These are phyloP conservation scores for Montipora efflorescens DNA, from an alignment of 64 coral and sea anemone genomes.

Conservation along the genomic window DNA sequence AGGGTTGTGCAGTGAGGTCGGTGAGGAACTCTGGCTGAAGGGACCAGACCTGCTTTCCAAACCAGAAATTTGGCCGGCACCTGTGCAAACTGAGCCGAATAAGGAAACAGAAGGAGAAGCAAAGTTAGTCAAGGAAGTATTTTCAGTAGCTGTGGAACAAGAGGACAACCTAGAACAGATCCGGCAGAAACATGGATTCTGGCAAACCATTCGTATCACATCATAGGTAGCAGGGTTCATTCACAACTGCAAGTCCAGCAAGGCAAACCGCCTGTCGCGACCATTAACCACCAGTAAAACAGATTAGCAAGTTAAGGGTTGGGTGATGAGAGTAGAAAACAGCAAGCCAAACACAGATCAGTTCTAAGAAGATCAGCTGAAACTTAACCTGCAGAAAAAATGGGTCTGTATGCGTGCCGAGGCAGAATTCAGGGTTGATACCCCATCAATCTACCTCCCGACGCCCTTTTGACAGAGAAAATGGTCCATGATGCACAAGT, in stretches of 20 bases:
- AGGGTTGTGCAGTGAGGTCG: conserved; percentile 12
- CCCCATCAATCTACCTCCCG: conserved; percentile 35
- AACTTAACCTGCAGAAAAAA: too few species aligned
- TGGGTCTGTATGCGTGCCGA: background rate
- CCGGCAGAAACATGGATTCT: conserved; percentile 43
- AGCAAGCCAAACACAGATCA: background rate
- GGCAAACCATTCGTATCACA: conserved; percentile 44
- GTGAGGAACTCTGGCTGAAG: conserved; percentile 22
- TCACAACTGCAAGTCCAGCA: conserved; percentile 20
- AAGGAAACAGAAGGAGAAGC: conserved; percentile 33
- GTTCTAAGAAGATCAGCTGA: too few species aligned
- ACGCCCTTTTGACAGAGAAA: conserved; percentile 36
- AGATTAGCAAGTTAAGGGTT: conserved; percentile 30
- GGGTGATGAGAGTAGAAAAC: conserved; percentile 7
- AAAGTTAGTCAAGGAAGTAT: conserved; percentile 33
- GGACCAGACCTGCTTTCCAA: conserved; percentile 42
- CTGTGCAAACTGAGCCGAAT: conserved; percentile 15
- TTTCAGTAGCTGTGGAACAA: conserved; percentile 5
- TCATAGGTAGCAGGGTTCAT: conserved; percentile 50
- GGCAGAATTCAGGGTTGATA: conserved; percentile 51
- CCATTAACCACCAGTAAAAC: conserved; percentile 32
- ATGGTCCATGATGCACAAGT: conserved; percentile 47
- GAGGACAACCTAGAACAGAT: conserved; percentile 24
- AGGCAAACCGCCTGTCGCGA: background rate
- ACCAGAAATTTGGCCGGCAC: conserved; percentile 9